These are phyloP conservation scores for Threskiornis aethiopicus DNA, from an alignment of 2,797 vertebrate genomes.

Conservation along the genomic window DNA sequence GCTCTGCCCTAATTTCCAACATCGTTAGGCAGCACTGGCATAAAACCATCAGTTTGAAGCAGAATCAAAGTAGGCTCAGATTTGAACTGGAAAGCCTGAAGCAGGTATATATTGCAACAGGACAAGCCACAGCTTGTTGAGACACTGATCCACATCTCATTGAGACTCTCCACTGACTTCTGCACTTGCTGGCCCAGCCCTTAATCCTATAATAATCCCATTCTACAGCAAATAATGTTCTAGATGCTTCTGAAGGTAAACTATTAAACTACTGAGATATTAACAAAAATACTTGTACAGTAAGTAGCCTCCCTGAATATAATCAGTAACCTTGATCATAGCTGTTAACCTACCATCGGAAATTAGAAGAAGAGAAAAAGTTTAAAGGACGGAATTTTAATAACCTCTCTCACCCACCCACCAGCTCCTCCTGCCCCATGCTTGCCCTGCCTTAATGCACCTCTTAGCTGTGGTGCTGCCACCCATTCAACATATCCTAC, in stretches of 20 bases:
- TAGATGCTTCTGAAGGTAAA: neutral
- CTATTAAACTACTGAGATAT: neutral
- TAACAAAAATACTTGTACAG: neutral
- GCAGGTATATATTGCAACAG: neutral
- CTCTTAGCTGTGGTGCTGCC: neutral
- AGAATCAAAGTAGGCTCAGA: neutral
- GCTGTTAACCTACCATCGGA: neutral
- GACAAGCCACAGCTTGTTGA: neutral
- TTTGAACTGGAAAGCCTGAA: neutral
- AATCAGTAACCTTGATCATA: neutral
- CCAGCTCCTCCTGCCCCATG: neutral
- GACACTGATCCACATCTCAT: neutral
- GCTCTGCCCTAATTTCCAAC: neutral
- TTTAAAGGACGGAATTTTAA: neutral
- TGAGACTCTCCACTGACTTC: neutral
- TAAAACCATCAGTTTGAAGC: neutral
- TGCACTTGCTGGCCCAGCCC: neutral
- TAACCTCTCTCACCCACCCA: neutral
- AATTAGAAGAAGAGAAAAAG: neutral
- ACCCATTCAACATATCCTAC: neutral
- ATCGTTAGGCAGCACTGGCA: neutral
- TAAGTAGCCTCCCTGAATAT: neutral
- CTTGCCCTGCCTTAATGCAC: neutral
- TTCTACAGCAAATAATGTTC: neutral
- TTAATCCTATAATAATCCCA: conserved; percentile 5